Conservation (phyloP, 2,888 invertebrate species). For the Caenorhabditis becei region DNA sequence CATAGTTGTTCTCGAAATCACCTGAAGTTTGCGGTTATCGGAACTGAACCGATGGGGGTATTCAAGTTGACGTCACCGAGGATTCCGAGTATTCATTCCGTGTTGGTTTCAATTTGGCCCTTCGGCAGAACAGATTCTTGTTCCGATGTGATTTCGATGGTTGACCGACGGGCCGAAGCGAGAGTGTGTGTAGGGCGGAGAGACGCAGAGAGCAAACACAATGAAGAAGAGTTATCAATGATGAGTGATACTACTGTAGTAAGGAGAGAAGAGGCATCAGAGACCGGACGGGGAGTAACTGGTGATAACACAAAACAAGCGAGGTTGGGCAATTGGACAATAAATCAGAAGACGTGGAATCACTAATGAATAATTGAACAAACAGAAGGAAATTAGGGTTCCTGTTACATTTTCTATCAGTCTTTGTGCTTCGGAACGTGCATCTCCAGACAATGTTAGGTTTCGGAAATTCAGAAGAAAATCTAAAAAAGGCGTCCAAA, state of each 20-base stretch:
- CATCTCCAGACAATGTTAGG: no score
- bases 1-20: slow-evolving; percentile 22
- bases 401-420: no score
- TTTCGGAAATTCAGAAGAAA: no score
- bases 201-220: slow-evolving; percentile 27
- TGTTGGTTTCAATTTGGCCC: background rate
- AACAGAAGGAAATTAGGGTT: no score
- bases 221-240: slow-evolving; percentile 33
- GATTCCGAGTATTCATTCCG: background rate
- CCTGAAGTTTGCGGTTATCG: slow-evolving; percentile 26
- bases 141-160: slow-evolving; percentile 38
- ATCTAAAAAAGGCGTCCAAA: no score
- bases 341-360: no score
- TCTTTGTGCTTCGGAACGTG: no score
- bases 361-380: no score
- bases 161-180: slow-evolving; percentile 28
- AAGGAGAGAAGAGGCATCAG: slow-evolving; percentile 13
- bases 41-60: slow-evolving; percentile 16
- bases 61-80: slow-evolving; percentile 25
- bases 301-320: slow-evolving; percentile 24
- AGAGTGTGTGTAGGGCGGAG: slow-evolving; percentile 11
- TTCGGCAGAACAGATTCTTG: slow-evolving; percentile 18
- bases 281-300: slow-evolving; percentile 12
- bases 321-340: slow-evolving; percentile 29
- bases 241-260: slow-evolving; percentile 56